Conservation (phyloP, 2,797 vertebrate species). For the Kryptolebias ocellatus region DNA sequence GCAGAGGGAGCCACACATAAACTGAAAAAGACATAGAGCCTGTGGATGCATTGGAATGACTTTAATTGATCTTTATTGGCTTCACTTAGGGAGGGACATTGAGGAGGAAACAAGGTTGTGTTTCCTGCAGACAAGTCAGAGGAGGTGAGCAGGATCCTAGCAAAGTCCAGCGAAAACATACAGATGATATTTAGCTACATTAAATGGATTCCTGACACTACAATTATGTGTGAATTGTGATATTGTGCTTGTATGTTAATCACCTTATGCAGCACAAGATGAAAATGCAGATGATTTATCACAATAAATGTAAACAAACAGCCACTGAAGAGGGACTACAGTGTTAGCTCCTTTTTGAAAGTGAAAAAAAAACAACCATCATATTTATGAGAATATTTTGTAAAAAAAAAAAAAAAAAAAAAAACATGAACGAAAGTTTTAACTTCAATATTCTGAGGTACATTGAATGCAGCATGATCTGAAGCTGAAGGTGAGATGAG, state of each 20-base stretch:
- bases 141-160: slow-evolving; percentile 37
- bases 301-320: not conserved
- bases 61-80: slow-evolving; percentile 81
- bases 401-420: too few relatives aligned
- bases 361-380: too few relatives aligned
- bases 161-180: not conserved
- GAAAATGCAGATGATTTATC: not conserved
- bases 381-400: too few relatives aligned
- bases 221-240: not conserved
- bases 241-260: slow-evolving; percentile 13
- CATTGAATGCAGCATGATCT: too few relatives aligned
- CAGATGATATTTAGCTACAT: not conserved
- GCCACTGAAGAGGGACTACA: not conserved
- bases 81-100: slow-evolving; percentile 72
- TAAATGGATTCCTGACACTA: not conserved
- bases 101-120: slow-evolving; percentile 62
- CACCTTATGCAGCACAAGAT: slow-evolving; percentile 4
- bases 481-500: too few relatives aligned
- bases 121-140: slow-evolving; percentile 61
- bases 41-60: slow-evolving; percentile 72
- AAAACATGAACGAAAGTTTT: too few relatives aligned
- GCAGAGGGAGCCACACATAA: slow-evolving; percentile 28
- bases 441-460: too few relatives aligned
- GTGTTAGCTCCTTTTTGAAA: too few relatives aligned
- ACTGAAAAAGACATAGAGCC: slow-evolving; percentile 44